Evolutionary conservation across 2,113 vertebrate genomes (phyloP).

Genomic region (Numida meleagris): DNA sequence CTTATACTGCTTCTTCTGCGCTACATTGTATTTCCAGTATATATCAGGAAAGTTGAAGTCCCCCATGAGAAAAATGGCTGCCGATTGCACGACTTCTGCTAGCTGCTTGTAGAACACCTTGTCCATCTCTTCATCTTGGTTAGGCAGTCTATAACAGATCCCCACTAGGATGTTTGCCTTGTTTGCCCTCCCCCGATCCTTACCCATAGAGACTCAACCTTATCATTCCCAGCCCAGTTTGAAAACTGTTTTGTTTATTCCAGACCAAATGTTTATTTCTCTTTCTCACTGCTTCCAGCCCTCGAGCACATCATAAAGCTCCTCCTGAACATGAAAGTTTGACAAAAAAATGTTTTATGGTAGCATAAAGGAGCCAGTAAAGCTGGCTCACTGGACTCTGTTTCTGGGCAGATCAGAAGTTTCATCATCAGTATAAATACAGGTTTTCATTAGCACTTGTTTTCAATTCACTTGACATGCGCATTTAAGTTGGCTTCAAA

Average conservation of each 20-base stretch:
- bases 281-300: neutral
- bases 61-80: too few relatives aligned
- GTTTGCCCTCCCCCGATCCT: too few relatives aligned
- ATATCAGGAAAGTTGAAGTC: too few relatives aligned
- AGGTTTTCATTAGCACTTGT: neutral
- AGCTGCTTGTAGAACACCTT: too few relatives aligned
- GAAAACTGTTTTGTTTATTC: neutral
- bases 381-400: neutral
- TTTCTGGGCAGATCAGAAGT: neutral
- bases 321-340: neutral
- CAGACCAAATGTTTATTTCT: neutral
- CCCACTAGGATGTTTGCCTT: too few relatives aligned
- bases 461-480: neutral
- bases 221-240: neutral
- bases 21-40: too few relatives aligned
- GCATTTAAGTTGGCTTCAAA: neutral
- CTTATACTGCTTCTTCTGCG: too few relatives aligned
- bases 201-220: too few relatives aligned
- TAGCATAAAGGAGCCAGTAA: neutral
- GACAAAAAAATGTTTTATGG: neutral
- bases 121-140: too few relatives aligned
- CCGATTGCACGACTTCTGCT: too few relatives aligned
- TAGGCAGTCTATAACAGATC: too few relatives aligned
- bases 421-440: neutral
- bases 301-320: neutral